phyloP scores from a whole-genome alignment of 2,797 vertebrate species.

The Enteromius argenteus region DNA sequence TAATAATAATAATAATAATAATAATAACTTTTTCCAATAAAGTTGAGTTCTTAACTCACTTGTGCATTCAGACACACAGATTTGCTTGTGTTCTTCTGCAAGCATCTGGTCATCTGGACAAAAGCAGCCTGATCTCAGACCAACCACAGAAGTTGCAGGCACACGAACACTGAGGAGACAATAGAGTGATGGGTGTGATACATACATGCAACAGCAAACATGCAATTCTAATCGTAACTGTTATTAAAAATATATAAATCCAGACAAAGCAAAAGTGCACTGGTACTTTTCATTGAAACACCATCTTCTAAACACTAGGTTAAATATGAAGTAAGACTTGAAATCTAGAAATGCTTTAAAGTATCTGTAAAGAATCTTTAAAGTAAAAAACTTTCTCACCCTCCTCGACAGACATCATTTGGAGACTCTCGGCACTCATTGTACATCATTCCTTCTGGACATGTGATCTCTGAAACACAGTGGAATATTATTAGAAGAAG shows the following conservation, averaged over 20 bases:
- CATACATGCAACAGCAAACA: background rate
- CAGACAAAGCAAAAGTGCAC: background rate
- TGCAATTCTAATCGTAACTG: background rate
- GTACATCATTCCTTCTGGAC: slow-evolving; percentile 68
- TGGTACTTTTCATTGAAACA: background rate
- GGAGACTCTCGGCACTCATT: slow-evolving; percentile 63
- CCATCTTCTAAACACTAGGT: background rate
- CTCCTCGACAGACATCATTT: slow-evolving; percentile 69
- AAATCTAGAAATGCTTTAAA: background rate
- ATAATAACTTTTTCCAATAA: too few species aligned
- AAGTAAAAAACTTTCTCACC: slow-evolving; percentile 65
- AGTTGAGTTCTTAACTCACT: slow-evolving; percentile 67
- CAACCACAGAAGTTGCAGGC: slow-evolving; percentile 28
- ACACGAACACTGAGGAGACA: slow-evolving; percentile 48
- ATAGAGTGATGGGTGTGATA: background rate
- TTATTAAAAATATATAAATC: background rate
- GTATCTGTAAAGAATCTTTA: background rate
- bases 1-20: too few species aligned
- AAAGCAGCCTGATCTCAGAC: slow-evolving; percentile 69
- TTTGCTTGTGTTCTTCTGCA: slow-evolving; percentile 64
- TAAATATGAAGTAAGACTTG: background rate
- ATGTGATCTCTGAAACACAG: slow-evolving; percentile 65
- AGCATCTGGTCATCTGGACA: slow-evolving; percentile 66
- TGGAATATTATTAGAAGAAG: background rate
- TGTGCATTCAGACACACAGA: slow-evolving; percentile 69